Evolutionary conservation across 2,113 vertebrate genomes (phyloP).

Genomic region (Scomber japonicus): DNA sequence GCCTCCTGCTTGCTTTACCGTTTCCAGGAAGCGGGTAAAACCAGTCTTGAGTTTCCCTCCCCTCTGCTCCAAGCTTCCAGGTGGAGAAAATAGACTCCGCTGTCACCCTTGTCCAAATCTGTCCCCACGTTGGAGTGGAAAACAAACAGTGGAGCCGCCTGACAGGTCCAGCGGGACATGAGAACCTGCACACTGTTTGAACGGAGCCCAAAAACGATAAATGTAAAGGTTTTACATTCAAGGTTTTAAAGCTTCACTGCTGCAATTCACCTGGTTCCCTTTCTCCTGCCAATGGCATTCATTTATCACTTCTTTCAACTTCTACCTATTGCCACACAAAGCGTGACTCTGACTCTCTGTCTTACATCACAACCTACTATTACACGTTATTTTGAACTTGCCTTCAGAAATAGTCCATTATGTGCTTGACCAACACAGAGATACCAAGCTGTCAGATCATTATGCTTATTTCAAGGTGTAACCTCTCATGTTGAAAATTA

Average conservation of each 20-base stretch:
- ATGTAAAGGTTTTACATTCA: constrained; percentile 22
- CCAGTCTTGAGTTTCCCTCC: constrained; percentile 82
- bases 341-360: background rate
- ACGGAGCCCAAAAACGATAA: constrained; percentile 37
- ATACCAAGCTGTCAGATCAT: constrained; percentile 28
- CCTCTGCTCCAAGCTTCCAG: constrained; percentile 73
- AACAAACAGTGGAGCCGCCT: constrained; percentile 77
- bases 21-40: constrained; percentile 82
- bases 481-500: constrained; percentile 11
- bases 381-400: constrained; percentile 8
- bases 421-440: background rate
- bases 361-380: constrained; percentile 15
- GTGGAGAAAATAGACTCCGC: constrained; percentile 84
- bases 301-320: constrained; percentile 34
- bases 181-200: constrained; percentile 56
- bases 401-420: constrained; percentile 13
- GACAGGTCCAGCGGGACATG: constrained; percentile 49
- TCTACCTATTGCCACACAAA: background rate
- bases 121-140: constrained; percentile 74
- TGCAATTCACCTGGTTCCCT: constrained; percentile 3
- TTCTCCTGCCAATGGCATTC: background rate
- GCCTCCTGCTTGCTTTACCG: constrained; percentile 73
- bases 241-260: constrained; percentile 10
- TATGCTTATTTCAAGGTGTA: background rate
- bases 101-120: constrained; percentile 78